A percentile compares a stretch with the other conserved stretches of the same genome.
phyloP scores from a whole-genome alignment of 2,797 vertebrate genomes.

The Sparus aurata region DNA sequence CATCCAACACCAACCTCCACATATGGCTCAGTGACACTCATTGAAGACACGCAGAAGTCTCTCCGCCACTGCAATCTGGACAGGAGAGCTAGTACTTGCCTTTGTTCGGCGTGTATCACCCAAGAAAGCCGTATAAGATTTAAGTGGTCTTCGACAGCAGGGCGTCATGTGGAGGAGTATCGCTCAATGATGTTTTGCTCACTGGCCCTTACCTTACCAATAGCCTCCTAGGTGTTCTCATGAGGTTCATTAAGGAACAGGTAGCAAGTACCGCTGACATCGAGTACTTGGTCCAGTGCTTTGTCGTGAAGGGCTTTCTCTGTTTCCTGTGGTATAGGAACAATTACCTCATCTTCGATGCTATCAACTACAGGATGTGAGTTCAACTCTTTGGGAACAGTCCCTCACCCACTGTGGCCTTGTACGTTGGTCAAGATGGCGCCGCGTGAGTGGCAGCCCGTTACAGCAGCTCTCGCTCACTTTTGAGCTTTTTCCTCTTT shows the following conservation, averaged over 20 bases:
- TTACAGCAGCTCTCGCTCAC: too few relatives aligned
- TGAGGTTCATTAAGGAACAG: too few relatives aligned
- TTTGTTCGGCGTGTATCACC: slow-evolving; percentile 28
- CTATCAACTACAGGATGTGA: neutral
- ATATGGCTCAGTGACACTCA: neutral
- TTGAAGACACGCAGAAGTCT: neutral
- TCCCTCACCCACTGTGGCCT: neutral
- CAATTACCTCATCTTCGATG: neutral
- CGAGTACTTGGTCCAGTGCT: too few relatives aligned
- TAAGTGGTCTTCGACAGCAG: slow-evolving; percentile 11
- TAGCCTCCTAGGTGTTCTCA: neutral
- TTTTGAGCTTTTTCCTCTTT: too few relatives aligned
- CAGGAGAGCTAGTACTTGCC: slow-evolving; percentile 24
- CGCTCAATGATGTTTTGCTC: neutral
- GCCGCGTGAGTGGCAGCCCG: too few relatives aligned
- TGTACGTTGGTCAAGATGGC: too few relatives aligned
- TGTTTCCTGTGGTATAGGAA: slow-evolving; percentile 7
- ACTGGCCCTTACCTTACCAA: slow-evolving; percentile 10
- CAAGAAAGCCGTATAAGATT: neutral
- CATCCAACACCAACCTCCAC: neutral
- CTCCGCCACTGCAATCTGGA: neutral
- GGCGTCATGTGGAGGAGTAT: neutral
- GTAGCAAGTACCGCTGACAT: too few relatives aligned
- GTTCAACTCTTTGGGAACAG: neutral
- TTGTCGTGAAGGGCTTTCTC: too few relatives aligned